Evolutionary conservation across 2,888 invertebrate genomes (phyloP), one percentile per base, ranked within the genome.

Genomic region (Ischnura elegans): DNA sequence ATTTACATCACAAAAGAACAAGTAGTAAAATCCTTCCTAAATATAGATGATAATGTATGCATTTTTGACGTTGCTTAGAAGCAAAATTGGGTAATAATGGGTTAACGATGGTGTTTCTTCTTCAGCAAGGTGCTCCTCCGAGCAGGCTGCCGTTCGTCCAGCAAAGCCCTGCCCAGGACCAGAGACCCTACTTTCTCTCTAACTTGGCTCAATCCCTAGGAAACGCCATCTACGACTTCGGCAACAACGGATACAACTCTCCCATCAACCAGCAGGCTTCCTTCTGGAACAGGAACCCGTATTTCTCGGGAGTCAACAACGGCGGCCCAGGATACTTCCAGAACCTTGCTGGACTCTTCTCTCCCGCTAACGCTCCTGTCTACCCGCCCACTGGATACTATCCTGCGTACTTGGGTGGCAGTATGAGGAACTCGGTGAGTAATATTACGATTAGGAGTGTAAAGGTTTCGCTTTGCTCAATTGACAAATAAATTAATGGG

Each of bases 381-480:
- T 95, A 96, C 93, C 96, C 96, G 87, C 96, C 96, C 55, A 96
- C 96, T 76, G 95, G 95, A 25, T 95, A 95, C 94, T 97, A 96
- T 94, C 96, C 94, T 46, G 95, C 94, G 13, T 93, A 94, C 45
- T 94, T 90, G 42, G 94, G 94, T 96, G 95, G 94, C 97, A 95
- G 94, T 96, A 95, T 95, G 55, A 90, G 90, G 43, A 90, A 90
- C 43, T 90, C 90, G 42, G 90, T 90, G 43, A 66, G 90, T 90
- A 13, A 10, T 3, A 8, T 6, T 4, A 61, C 25, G n/a, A 47
- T 47, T 10, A 47, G 47, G 47, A 10, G 47, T 16, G 16, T 10
- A 6, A 6, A 47, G 6, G 16, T 47, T 10, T 47, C 6, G 47
- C 6, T 47, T 16, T 47, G 16, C 47, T 47, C n/a, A n/a, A n/a